phyloP scores from a whole-genome alignment of 2,113 vertebrate genomes.

The Pseudopodoces humilis region DNA sequence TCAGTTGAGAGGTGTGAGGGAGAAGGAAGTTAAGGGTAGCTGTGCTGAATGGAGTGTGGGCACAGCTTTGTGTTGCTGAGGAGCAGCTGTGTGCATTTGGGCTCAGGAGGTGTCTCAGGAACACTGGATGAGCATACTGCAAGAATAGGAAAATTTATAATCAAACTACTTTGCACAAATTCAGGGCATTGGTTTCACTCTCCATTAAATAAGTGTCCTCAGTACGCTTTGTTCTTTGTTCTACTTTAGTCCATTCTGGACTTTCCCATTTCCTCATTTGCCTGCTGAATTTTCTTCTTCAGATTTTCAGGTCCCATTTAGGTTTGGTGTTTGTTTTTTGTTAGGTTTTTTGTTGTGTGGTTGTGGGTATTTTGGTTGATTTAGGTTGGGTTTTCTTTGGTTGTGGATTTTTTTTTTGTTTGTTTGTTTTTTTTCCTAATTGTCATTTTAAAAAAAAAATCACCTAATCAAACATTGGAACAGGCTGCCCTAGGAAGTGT shows the following conservation, averaged over 20 bases:
- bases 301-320: not conserved
- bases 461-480: not conserved
- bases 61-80: not conserved
- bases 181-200: not conserved
- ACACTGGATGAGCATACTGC: not conserved
- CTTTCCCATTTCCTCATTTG: not conserved
- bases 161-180: not conserved
- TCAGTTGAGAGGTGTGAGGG: not conserved
- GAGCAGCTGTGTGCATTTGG: not conserved
- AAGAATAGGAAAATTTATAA: not conserved
- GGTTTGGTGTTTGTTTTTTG: not conserved
- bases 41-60: not conserved
- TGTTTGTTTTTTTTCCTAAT: not conserved
- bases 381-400: not conserved
- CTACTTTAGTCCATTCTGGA: not conserved
- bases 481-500: not conserved
- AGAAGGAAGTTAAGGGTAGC: not conserved
- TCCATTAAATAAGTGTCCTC: not conserved
- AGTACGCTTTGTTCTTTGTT: not conserved
- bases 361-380: not conserved
- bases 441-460: not conserved
- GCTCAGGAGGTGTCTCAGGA: not conserved
- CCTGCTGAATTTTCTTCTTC: not conserved
- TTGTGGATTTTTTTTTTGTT: not conserved
- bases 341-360: not conserved